Base-by-base conservation (phyloP, 2,113 vertebrate species). In the Martes martes region DNA sequence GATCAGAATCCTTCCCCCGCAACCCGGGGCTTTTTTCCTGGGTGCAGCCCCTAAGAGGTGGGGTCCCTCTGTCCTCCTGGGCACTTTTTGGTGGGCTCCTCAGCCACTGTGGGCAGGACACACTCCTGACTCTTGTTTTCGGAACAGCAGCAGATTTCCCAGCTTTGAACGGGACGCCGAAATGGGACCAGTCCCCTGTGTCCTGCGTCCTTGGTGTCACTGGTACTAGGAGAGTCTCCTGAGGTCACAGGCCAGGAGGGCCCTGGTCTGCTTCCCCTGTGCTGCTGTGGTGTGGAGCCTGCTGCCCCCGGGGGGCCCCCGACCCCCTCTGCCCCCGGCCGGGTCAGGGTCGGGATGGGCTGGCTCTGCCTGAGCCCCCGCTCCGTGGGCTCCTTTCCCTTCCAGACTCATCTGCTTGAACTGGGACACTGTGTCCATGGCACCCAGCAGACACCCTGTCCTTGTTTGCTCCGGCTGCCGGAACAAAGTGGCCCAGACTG, bases 331-430 rank as follows among this genome's bases (percentile, higher is more conserved):
- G 39, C 23, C 16, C 21, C 33, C 31, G 36, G 36, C 69, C 21
- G 3, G 14, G 19, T 45, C 0, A 0, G 28, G 6, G 11, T 19
- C 6, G 15, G 15, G 21, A 50, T 15, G 6, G 42, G 50, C 4
- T 39, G 7, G 18, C 55, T 23, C n/a, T 80, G 1, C 10, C 78
- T n/a, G 65, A 73, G 26, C 3, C 42, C 24, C 36, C 9, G 69
- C 42, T 24, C 59, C 33, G 7, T 7, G 0, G 16, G 36, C 16
- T 50, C 36, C 21, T 26, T 28, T 63, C 15, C 14, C 45, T 31
- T 23, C 61, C 11, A 15, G 0, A 11, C 39, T 61, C n/a, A 61
- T 11, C 19, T 3, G 2, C 65, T 85, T 1, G 2, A 55, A 24
- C 52, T 16, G 7, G 3, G n/a, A 39, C 26, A 3, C 33, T 47